Evolutionary conservation across 2,113 vertebrate species (phyloP).

Genomic region (Rhagologus leucostigma): DNA sequence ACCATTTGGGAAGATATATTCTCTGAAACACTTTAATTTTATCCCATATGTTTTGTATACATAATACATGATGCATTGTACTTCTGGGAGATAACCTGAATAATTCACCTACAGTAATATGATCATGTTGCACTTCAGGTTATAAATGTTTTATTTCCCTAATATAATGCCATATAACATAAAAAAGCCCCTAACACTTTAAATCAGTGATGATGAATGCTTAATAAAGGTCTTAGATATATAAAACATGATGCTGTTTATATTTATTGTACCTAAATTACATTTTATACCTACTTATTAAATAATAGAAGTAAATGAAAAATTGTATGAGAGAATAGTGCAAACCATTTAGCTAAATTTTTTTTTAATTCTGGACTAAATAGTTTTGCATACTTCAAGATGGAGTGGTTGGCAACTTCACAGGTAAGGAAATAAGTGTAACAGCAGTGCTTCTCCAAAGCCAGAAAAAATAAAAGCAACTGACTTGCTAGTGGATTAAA

Average conservation of each 20-base stretch:
- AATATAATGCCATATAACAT: not conserved
- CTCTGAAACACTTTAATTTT: not conserved
- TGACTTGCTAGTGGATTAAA: not conserved
- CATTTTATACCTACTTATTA: not conserved
- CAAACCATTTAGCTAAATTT: not conserved
- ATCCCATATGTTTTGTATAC: slow-evolving; percentile 12
- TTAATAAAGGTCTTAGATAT: not conserved
- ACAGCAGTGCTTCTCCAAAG: not conserved
- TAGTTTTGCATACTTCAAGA: not conserved
- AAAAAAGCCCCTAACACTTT: not conserved
- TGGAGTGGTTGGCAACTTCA: not conserved
- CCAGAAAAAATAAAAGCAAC: not conserved
- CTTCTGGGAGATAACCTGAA: slow-evolving; percentile 39
- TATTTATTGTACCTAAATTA: not conserved
- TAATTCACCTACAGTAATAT: slow-evolving; percentile 49
- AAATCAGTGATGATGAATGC: not conserved
- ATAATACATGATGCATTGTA: slow-evolving; percentile 31
- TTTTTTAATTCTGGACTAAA: not conserved
- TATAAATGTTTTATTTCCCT: slow-evolving; percentile 44
- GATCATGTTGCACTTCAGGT: slow-evolving; percentile 26
- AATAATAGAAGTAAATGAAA: not conserved
- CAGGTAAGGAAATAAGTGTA: not conserved
- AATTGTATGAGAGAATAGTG: not conserved
- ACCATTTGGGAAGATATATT: not conserved
- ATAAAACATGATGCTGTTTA: not conserved